A percentile compares a stretch with the other conserved stretches of the same genome.
These are phyloP conservation scores for Emydoidea blandingii DNA, from an alignment of 2,797 vertebrate species.

Conservation along the genomic window DNA sequence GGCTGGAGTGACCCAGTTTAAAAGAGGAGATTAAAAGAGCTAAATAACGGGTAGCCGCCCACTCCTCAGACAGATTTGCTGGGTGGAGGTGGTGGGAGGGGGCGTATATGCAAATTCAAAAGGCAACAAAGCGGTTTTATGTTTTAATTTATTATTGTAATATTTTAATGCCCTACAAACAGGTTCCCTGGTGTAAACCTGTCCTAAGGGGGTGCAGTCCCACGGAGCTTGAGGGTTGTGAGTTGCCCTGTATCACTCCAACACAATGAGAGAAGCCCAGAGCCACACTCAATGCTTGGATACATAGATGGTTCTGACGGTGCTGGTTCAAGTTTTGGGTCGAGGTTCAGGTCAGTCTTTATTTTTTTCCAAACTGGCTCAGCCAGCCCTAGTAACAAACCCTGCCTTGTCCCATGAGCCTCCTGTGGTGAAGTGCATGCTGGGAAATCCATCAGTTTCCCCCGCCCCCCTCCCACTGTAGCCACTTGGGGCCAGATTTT, in stretches of 20 bases:
- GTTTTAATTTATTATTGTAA: neutral
- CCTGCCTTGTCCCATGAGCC: neutral
- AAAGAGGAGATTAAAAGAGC: neutral
- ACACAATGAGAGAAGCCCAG: neutral
- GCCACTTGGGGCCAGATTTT: neutral
- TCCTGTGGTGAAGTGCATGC: neutral
- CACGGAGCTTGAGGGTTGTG: neutral
- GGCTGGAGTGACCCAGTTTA: neutral
- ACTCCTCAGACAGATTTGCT: neutral
- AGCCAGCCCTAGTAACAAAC: neutral
- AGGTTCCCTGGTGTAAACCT: neutral
- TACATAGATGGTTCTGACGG: neutral
- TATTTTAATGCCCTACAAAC: neutral
- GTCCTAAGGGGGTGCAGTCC: neutral
- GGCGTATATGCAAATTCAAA: neutral
- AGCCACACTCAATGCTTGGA: neutral
- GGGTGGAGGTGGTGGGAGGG: neutral
- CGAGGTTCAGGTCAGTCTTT: neutral
- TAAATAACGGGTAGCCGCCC: neutral
- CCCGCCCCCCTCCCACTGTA: rapidly evolving
- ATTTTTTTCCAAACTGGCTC: neutral
- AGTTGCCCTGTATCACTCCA: neutral
- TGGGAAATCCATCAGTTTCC: neutral
- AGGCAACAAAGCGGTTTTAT: neutral
- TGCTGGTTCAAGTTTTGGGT: neutral